Evolutionary conservation across 2,797 vertebrate genomes (phyloP).

Genomic region (Ptychobarbus kaznakovi): DNA sequence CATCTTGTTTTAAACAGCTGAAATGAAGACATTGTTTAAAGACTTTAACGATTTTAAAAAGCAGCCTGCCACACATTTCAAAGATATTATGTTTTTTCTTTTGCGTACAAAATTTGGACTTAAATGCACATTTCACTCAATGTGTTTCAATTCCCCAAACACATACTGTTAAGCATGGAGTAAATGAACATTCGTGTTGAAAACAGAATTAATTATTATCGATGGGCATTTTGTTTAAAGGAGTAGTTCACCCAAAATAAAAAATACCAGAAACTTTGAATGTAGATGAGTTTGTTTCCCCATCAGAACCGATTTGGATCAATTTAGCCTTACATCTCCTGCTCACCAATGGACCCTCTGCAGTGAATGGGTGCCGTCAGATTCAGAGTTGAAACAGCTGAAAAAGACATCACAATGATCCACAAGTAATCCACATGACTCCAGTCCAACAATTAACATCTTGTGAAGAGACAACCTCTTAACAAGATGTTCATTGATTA

Average conservation of each 20-base stretch:
- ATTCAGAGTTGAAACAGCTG: neutral
- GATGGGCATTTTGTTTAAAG: conserved; percentile 1
- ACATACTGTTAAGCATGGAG: neutral
- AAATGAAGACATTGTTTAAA: conserved; percentile 27
- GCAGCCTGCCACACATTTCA: neutral
- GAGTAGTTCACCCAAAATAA: neutral
- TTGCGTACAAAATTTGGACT: neutral
- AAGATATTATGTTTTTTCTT: conserved; percentile 4
- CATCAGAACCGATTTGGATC: neutral
- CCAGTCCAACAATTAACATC: neutral
- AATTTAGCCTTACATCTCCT: neutral
- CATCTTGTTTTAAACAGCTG: conserved; percentile 87
- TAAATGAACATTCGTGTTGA: conserved; percentile 9
- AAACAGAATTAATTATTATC: neutral
- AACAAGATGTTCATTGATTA: neutral
- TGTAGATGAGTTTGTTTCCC: neutral
- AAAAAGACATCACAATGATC: neutral
- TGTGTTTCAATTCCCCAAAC: conserved; percentile 1
- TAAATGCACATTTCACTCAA: conserved; percentile 19
- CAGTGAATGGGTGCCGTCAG: neutral
- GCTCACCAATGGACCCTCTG: neutral
- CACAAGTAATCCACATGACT: neutral
- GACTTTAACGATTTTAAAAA: conserved; percentile 22
- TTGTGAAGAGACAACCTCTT: neutral
- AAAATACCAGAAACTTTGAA: neutral